phyloP scores from a whole-genome alignment of 2,113 vertebrate species.

The Lepisosteus oculatus region DNA sequence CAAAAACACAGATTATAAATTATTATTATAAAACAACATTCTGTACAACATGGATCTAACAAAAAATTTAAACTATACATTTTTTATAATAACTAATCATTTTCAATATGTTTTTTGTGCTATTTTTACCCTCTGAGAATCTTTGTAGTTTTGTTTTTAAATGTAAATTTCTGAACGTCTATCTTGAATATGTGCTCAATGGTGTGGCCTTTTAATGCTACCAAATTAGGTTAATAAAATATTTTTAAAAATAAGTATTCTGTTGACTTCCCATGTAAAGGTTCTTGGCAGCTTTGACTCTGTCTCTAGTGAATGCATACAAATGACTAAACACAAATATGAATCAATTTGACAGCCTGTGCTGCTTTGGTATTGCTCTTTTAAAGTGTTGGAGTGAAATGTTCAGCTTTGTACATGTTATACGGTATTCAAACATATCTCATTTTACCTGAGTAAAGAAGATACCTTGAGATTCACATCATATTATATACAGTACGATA shows the following conservation, averaged over 20 bases:
- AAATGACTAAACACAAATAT: conserved; percentile 46
- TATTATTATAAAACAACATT: no score
- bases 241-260: conserved; percentile 39
- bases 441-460: background rate
- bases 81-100: no score
- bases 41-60: no score
- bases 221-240: no score
- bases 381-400: background rate
- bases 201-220: no score
- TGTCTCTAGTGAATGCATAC: conserved; percentile 47
- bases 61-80: no score
- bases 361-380: background rate
- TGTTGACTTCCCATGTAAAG: conserved; percentile 37
- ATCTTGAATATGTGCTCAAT: no score
- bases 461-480: background rate
- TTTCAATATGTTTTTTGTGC: no score
- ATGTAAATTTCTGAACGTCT: no score
- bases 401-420: background rate
- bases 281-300: conserved; percentile 40
- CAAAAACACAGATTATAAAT: no score
- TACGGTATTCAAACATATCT: background rate
- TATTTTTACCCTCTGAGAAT: no score
- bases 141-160: no score
- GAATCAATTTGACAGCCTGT: conserved; percentile 26
- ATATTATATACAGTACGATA: background rate